Evolutionary conservation across 2,888 invertebrate genomes (phyloP).

Genomic region (Caenorhabditis japonica): DNA sequence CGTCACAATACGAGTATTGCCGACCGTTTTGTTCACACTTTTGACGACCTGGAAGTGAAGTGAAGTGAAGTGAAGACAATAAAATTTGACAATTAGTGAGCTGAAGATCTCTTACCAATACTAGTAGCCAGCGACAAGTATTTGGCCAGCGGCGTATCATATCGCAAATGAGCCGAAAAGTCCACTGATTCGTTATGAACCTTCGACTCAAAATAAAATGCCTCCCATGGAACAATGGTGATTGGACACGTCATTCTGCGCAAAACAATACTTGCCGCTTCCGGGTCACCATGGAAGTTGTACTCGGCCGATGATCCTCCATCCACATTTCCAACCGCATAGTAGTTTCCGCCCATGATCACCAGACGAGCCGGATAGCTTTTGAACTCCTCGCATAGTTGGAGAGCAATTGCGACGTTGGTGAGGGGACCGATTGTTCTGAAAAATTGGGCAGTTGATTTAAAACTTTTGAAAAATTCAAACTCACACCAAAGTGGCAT

Average conservation of each 20-base stretch:
- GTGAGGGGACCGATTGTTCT: conserved; percentile 78
- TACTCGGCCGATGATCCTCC: conserved; percentile 82
- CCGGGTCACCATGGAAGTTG: conserved; percentile 86
- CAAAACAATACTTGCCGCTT: conserved; percentile 84
- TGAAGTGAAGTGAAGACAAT: not conserved
- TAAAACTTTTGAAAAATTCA: too few relatives aligned
- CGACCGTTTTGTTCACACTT: conserved; percentile 49
- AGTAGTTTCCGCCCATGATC: conserved; percentile 73
- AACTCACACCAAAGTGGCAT: conserved; percentile 46
- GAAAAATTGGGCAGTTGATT: too few relatives aligned
- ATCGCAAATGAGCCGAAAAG: conserved; percentile 63
- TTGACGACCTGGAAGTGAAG: conserved; percentile 32
- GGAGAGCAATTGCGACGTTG: conserved; percentile 78
- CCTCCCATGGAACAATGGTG: conserved; percentile 84
- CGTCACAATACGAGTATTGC: conserved; percentile 74
- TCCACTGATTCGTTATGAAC: conserved; percentile 59
- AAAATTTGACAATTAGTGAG: not conserved
- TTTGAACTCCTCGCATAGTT: conserved; percentile 78
- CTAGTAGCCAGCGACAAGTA: conserved; percentile 56
- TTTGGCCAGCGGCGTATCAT: conserved; percentile 55
- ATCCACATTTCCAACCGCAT: conserved; percentile 77
- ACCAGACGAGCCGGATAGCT: conserved; percentile 61
- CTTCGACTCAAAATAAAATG: conserved; percentile 47
- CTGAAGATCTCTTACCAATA: conserved; percentile 28
- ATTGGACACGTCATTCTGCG: conserved; percentile 81